phyloP scores from a whole-genome alignment of 2,888 invertebrate genomes.

The Macrophya annulata region DNA sequence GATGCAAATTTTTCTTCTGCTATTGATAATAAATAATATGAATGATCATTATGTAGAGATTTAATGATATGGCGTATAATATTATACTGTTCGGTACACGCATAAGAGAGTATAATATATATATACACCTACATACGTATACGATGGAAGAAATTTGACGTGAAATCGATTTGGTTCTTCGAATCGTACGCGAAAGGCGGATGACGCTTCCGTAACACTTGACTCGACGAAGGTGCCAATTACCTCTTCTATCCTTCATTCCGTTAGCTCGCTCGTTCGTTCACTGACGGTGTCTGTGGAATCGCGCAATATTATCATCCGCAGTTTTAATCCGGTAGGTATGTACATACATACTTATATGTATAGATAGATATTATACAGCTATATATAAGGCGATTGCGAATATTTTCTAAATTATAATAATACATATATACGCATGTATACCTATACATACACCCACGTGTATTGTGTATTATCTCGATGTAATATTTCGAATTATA shows the following conservation, averaged over 20 bases:
- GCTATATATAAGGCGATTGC: neutral
- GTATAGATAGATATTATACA: neutral
- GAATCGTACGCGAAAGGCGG: conserved; percentile 32
- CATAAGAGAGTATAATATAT: no score
- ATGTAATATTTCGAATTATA: neutral
- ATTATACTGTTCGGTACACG: neutral
- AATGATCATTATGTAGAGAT: neutral
- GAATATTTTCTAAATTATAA: conserved; percentile 18
- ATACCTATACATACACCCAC: neutral
- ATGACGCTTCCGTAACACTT: conserved; percentile 44
- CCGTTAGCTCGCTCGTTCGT: neutral
- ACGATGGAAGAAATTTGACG: conserved; percentile 28
- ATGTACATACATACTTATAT: no score
- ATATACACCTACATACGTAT: neutral
- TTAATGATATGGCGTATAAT: conserved; percentile 8
- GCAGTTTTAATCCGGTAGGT: neutral
- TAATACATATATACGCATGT: neutral
- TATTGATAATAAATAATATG: neutral
- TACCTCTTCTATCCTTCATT: conserved; percentile 36
- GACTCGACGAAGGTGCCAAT: conserved; percentile 40
- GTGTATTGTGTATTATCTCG: neutral
- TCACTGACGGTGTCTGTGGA: neutral
- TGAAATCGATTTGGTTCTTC: conserved; percentile 43
- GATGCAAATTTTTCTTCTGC: neutral
- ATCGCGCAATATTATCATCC: conserved; percentile 13